Conservation (phyloP, 1,140 invertebrate species). For the Eriosoma lanigerum region DNA sequence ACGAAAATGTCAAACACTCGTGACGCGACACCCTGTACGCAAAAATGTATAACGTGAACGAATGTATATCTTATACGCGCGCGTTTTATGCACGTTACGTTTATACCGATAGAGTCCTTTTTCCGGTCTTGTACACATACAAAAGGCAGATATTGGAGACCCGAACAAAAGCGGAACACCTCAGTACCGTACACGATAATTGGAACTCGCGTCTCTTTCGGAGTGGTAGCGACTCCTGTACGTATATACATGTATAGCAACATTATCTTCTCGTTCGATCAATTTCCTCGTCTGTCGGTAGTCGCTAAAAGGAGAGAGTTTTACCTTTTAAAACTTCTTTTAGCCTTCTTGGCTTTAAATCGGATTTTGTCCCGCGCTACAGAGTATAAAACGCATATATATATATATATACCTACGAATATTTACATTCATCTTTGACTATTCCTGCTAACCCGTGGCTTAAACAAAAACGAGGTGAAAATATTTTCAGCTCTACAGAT, state of each 20-base stretch:
- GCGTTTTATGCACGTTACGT: neutral
- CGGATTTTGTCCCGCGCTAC: neutral
- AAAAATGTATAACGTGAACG: too few relatives aligned
- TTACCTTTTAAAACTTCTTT: slow-evolving; percentile 32
- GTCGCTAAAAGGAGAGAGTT: slow-evolving; percentile 5
- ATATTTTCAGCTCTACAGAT: neutral
- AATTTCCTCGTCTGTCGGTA: neutral
- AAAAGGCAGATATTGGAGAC: slow-evolving; percentile 9
- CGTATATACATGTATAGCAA: neutral
- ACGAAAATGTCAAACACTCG: too few relatives aligned
- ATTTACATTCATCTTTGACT: slow-evolving; percentile 15
- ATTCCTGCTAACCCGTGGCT: too few relatives aligned
- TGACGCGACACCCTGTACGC: neutral
- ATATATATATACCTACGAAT: neutral
- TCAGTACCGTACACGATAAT: slow-evolving; percentile 32
- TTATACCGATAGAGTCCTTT: slow-evolving; percentile 2
- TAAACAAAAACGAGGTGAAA: neutral
- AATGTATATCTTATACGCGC: too few relatives aligned
- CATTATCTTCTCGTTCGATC: slow-evolving; percentile 35
- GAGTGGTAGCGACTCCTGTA: neutral
- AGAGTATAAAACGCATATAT: neutral
- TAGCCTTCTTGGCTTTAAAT: slow-evolving; percentile 16
- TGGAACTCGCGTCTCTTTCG: slow-evolving; percentile 24
- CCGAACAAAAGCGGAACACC: slow-evolving; percentile 43
- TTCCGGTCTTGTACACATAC: slow-evolving; percentile 5